phyloP scores from a whole-genome alignment of 2,113 vertebrate genomes.

The Aspidoscelis tigris region DNA sequence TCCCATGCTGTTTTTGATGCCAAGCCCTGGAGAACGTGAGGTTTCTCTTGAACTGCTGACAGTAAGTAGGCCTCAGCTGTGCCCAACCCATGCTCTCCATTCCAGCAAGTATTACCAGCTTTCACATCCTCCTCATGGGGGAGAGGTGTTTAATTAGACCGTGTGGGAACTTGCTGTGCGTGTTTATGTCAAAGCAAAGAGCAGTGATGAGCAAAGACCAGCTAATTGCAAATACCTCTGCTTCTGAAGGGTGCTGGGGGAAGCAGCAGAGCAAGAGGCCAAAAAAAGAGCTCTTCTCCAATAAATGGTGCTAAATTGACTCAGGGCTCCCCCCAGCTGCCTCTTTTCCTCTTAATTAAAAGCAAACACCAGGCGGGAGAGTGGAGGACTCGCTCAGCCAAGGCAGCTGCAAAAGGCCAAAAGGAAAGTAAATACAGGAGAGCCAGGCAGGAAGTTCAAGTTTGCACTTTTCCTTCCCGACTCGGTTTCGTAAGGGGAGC shows the following conservation, averaged over 20 bases:
- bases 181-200: slow-evolving; percentile 24
- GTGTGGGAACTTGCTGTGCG: background rate
- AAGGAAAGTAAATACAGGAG: slow-evolving; percentile 59
- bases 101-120: slow-evolving; percentile 13
- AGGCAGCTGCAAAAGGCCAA: rapidly evolving
- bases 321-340: rapidly evolving
- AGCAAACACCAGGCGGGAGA: rapidly evolving
- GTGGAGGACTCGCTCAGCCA: slow-evolving; percentile 22
- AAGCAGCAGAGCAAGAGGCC: background rate
- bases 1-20: background rate
- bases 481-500: slow-evolving; percentile 49
- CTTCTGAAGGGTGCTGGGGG: background rate
- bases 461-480: slow-evolving; percentile 2
- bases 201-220: background rate
- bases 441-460: slow-evolving; percentile 60
- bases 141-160: slow-evolving; percentile 17
- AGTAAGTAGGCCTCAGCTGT: background rate
- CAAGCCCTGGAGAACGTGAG: background rate
- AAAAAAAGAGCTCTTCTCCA: slow-evolving; percentile 5
- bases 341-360: background rate
- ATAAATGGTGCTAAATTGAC: background rate
- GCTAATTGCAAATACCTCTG: slow-evolving; percentile 1
- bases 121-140: slow-evolving; percentile 3
- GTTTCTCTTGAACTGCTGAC: background rate
- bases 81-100: background rate